phyloP scores from a whole-genome alignment of 2,888 invertebrate species.

The Drosophila buzzatii region DNA sequence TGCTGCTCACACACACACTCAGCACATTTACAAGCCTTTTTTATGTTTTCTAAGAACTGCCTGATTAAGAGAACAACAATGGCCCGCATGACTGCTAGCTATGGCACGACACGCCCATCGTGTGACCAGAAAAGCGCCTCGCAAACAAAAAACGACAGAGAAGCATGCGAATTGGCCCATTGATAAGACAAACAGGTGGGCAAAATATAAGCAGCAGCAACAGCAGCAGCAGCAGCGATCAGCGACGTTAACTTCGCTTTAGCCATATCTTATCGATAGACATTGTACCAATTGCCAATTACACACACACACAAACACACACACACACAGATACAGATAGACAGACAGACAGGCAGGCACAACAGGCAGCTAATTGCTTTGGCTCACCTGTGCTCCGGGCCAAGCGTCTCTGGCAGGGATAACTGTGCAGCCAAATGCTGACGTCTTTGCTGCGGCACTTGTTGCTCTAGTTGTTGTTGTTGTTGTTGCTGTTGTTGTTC shows the following conservation, averaged over 20 bases:
- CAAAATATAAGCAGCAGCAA: constrained; percentile 11
- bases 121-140: constrained; percentile 3
- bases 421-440: constrained; percentile 50
- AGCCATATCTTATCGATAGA: constrained; percentile 45
- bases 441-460: constrained; percentile 35
- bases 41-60: constrained; percentile 6
- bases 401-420: constrained; percentile 49
- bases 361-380: constrained; percentile 26
- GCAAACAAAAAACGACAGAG: constrained; percentile 35
- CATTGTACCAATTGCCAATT: constrained; percentile 36
- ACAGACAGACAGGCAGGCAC: background rate
- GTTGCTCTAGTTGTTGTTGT: constrained; percentile 11
- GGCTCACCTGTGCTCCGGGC: constrained; percentile 41
- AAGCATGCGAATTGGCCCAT: constrained; percentile 14
- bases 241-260: constrained; percentile 31
- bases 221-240: constrained; percentile 11
- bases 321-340: background rate
- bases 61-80: background rate
- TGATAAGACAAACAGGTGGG: constrained; percentile 57
- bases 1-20: background rate
- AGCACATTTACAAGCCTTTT: background rate
- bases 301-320: background rate
- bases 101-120: background rate
- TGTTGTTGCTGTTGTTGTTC: constrained; percentile 23
- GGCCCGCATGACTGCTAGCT: constrained; percentile 3